These are phyloP conservation scores for Haliclona indistincta DNA, from an alignment of 37 sponge, comb jelly and placozoan genomes.

Conservation along the genomic window DNA sequence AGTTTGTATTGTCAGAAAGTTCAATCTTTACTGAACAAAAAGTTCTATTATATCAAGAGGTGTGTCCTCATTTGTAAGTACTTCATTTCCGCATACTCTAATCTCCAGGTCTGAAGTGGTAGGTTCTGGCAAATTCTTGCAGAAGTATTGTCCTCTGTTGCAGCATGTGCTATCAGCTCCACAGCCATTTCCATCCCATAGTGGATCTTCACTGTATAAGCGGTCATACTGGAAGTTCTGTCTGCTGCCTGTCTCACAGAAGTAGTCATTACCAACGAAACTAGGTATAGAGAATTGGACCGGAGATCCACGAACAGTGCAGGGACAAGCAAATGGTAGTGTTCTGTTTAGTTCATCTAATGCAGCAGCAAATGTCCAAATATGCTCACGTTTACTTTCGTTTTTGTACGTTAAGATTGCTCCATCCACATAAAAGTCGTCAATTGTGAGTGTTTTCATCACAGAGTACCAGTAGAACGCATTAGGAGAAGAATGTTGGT, in stretches of 20 bases:
- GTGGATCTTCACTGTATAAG: constrained; percentile 23
- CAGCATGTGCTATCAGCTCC: constrained; percentile 42
- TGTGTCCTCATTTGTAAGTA: constrained; percentile 34
- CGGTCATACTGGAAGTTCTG: not conserved
- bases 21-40: constrained; percentile 37
- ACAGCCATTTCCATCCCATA: constrained; percentile 61
- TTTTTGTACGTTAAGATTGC: constrained; percentile 27
- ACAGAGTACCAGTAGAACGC: constrained; percentile 33
- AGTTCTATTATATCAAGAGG: constrained; percentile 41
- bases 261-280: constrained; percentile 30
- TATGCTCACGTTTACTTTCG: constrained; percentile 23
- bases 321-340: constrained; percentile 32
- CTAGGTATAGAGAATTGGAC: constrained; percentile 10
- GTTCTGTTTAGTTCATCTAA: constrained; percentile 11
- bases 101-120: constrained; percentile 33
- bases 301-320: constrained; percentile 5
- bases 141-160: constrained; percentile 26
- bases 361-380: constrained; percentile 65
- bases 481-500: constrained; percentile 45
- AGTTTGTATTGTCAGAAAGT: too few species aligned
- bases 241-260: constrained; percentile 45
- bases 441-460: constrained; percentile 6
- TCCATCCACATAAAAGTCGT: constrained; percentile 50
- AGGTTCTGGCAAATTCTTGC: constrained; percentile 1
- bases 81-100: constrained; percentile 57